Evolutionary conservation across 2,888 invertebrate species (phyloP), one percentile per base, ranked within the genome.

Genomic region (Thecophora atra): DNA sequence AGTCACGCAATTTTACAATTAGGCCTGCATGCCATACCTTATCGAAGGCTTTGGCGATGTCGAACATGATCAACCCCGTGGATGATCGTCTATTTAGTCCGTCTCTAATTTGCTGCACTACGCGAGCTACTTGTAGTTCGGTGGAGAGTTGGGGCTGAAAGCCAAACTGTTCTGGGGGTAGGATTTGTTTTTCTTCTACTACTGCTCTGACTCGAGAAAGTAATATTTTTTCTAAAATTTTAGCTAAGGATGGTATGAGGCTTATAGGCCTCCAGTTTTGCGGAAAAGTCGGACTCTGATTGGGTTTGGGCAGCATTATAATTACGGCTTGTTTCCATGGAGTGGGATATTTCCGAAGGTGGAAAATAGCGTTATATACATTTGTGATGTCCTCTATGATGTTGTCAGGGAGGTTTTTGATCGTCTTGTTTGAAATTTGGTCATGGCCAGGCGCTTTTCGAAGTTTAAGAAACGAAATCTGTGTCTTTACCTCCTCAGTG

Each of bases 231-330:
- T 37, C 37, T 37, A 11, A 6, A 8, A 51, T 51, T 51, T n/a
- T n/a, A 6, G 54, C 54, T 54, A 54, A 3, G 3, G 21, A n/a
- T 3, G 54, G 54, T 3, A 54, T 11, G 19, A 54, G 54, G 54
- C 54, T 54, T n/a, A 54, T 54, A 7, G 54, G 21, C 21, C 54
- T 19, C 54, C 54, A 54, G 21, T 54, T 54, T 21, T 54, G 54
- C 8, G 54, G 54, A n/a, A 54, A 54, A 3, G 54, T 54, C 8
- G 21, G 54, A 11, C 21, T 54, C 3, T 21, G 54, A 3, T 21
- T 24, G 11, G 19, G 54, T 8, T 54, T 54, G 19, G 54, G 54
- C 11, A 54, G 1, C 21, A 54, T 24, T 3, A 21, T 54, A 21
- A 54, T 21, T 21, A 54, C 8, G 4, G 54, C 54, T 15, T 21